Evolutionary conservation across 2,113 vertebrate species (phyloP).

Genomic region (Mustelus asterias): DNA sequence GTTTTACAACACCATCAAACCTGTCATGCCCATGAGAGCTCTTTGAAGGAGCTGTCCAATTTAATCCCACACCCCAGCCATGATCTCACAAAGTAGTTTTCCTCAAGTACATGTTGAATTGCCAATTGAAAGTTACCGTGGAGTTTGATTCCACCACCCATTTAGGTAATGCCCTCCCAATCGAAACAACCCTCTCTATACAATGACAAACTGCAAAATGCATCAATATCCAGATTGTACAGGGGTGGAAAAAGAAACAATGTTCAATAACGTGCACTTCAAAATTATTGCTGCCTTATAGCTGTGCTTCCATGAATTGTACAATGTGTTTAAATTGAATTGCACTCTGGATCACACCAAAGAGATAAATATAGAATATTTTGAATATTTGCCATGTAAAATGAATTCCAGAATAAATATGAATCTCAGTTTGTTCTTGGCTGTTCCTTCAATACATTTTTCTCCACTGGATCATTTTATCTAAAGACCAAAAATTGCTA

Average conservation of each 20-base stretch:
- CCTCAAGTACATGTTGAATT: neutral
- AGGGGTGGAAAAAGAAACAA: neutral
- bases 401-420: constrained; percentile 27
- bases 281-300: neutral
- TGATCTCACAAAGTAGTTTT: neutral
- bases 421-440: neutral
- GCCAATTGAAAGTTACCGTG: neutral
- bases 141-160: neutral
- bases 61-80: neutral
- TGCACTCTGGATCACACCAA: neutral
- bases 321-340: neutral
- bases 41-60: neutral
- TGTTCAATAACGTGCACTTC: neutral
- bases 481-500: neutral
- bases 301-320: no score
- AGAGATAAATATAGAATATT: neutral
- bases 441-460: neutral
- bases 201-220: neutral
- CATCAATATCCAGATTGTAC: neutral
- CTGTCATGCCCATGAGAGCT: neutral
- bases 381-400: constrained; percentile 11
- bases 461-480: neutral
- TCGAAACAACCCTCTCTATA: neutral
- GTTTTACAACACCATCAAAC: neutral
- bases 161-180: neutral